A percentile compares a stretch with the other conserved stretches of the same genome.
Evolutionary conservation across 1,140 invertebrate species (phyloP).

Genomic region (Leptinotarsa undecemlineata): DNA sequence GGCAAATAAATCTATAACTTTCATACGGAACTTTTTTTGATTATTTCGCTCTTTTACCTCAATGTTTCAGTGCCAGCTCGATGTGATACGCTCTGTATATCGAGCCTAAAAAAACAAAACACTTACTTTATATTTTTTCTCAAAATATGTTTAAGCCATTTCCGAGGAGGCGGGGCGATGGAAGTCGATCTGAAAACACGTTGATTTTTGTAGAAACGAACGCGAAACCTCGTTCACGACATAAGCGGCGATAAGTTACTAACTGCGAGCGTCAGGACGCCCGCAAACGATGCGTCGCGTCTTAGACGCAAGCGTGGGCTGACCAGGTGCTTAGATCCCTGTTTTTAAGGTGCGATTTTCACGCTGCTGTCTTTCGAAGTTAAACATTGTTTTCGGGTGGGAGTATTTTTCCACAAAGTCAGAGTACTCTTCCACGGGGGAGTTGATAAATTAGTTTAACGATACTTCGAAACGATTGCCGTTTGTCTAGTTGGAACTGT

Average conservation of each 20-base stretch:
- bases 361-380: not conserved
- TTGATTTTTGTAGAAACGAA: not conserved
- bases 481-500: no score
- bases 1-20: no score
- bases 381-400: not conserved
- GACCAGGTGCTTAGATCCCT: conserved; percentile 7
- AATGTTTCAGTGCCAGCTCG: no score
- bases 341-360: not conserved
- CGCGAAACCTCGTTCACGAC: not conserved
- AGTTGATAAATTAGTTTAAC: no score
- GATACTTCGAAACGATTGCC: no score
- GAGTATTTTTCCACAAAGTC: not conserved
- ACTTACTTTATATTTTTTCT: not conserved
- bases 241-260: not conserved
- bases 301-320: conserved; percentile 18
- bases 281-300: not conserved
- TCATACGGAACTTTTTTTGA: no score
- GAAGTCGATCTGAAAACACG: not conserved
- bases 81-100: no score
- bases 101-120: not conserved
- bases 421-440: no score
- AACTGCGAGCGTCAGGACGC: conserved; percentile 8
- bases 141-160: not conserved
- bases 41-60: no score
- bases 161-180: not conserved